Evolutionary conservation across 1,140 invertebrate species (phyloP).

Genomic region (Temnothorax longispinosus): DNA sequence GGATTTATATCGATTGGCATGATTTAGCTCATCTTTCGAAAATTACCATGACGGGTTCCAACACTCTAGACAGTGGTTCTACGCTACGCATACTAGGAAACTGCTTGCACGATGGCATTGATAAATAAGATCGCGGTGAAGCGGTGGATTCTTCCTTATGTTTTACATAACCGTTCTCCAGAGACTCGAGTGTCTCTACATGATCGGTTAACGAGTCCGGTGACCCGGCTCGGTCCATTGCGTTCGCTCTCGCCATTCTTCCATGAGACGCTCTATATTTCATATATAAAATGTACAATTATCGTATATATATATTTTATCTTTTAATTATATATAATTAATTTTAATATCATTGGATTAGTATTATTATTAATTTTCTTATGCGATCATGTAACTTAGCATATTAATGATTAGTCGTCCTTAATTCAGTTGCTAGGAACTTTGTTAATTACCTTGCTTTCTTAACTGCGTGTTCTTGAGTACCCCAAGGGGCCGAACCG

Average conservation of each 20-base stretch:
- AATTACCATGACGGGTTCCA: constrained; percentile 88
- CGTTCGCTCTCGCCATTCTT: constrained; percentile 72
- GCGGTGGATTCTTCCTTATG: constrained; percentile 76
- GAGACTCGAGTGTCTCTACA: constrained; percentile 75
- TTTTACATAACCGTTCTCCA: constrained; percentile 76
- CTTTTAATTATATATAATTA: not conserved
- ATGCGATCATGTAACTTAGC: not conserved
- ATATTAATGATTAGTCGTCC: not conserved
- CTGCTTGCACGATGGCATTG: constrained; percentile 92
- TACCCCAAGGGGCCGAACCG: constrained; percentile 72
- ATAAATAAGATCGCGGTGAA: constrained; percentile 90
- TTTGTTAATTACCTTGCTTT: constrained; percentile 74
- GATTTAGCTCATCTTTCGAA: not conserved
- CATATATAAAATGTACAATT: not conserved
- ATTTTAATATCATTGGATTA: constrained; percentile 13
- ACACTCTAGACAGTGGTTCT: constrained; percentile 91
- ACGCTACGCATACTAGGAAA: constrained; percentile 91
- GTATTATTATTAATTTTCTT: constrained; percentile 22
- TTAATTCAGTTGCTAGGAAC: not conserved
- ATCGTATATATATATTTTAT: not conserved
- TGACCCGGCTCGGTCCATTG: constrained; percentile 70
- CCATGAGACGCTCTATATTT: constrained; percentile 68
- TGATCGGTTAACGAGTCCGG: constrained; percentile 73
- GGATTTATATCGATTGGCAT: not conserved
- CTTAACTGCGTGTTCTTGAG: constrained; percentile 72